Base-by-base conservation (phyloP, 2,113 vertebrate genomes). In the Opisthocomus hoazin region DNA sequence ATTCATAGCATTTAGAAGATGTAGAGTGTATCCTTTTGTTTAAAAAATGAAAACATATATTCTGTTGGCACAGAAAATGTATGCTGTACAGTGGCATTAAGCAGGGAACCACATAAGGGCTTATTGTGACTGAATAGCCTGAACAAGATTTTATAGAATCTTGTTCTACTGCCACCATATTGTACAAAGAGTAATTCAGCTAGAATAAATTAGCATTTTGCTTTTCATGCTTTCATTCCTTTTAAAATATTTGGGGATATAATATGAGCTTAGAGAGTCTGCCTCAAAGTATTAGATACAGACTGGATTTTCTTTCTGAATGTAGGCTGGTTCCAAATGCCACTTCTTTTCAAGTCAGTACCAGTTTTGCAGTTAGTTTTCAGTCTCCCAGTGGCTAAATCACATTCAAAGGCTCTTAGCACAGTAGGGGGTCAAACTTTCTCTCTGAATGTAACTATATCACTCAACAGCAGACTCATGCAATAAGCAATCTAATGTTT, bases 381-480 rank as follows among this genome's bases (percentile, higher is more conserved):
- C 94, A 93, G 43, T 94, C 84, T 97, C 96, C 87, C 89, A 90
- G 90, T 96, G 95, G 93, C 88, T 95, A 97, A 95, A 95, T 96
- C 71, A 85, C 68, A 98, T 96, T 97, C 97, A 98, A 98, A 97
- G 96, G 92, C 97, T 77, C 46, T 76, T 92, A 94, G 92, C 97
- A 89, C 97, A 95, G 96, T 95, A 93, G 96, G 96, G 92, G 66
- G 87, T 75, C 91, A 92, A 80, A 92, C 92, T 94, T 93, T 96
- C 95, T 83, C 93, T 79, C 94, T 92, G 87, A 97, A 91, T 71
- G 81, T 96, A 97, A 97, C 97, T 96, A 3, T 96, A 97, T 97
- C 97, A 97, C 96, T 97, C 97, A 97, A 97, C 97, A 93, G 96
- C 93, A 97, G 96, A 95, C 93, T 93, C 95, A 96, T 80, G 96